Percentiles rank a stretch among this genome's conserved stretches.
Evolutionary conservation across 1,140 invertebrate species (phyloP).

Genomic region (Temnothorax longispinosus): DNA sequence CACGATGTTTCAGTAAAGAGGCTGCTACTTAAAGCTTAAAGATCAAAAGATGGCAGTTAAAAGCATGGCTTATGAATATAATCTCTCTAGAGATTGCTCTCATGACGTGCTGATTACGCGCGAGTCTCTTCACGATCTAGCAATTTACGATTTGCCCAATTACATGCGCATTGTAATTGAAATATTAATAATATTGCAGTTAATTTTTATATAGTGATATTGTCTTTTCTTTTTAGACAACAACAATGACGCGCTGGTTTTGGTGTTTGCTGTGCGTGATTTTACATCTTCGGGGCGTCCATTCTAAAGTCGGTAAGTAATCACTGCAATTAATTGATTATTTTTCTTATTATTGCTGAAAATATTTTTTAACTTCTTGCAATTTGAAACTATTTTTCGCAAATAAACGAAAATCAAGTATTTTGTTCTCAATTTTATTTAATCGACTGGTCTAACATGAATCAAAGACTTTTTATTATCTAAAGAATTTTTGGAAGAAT

Average conservation of each 20-base stretch:
- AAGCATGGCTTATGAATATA: constrained; percentile 40
- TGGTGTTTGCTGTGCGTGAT: constrained; percentile 76
- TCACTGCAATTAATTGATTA: neutral
- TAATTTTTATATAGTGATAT: constrained; percentile 20
- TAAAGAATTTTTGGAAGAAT: neutral
- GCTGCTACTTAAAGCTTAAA: neutral
- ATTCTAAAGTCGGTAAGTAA: constrained; percentile 79
- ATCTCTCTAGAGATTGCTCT: neutral
- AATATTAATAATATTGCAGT: neutral
- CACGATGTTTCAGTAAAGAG: constrained; percentile 5
- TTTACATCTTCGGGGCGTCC: constrained; percentile 70
- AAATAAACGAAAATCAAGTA: neutral
- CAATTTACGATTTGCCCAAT: neutral
- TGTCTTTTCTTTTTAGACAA: constrained; percentile 76
- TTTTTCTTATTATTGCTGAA: neutral
- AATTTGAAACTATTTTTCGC: neutral
- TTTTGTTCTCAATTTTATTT: neutral
- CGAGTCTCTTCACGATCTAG: neutral
- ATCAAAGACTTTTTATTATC: neutral
- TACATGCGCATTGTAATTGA: neutral
- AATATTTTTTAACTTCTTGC: neutral
- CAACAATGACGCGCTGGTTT: constrained; percentile 74
- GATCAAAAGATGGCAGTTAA: neutral
- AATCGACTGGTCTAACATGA: neutral
- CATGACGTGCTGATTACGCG: constrained; percentile 27